phyloP scores from a whole-genome alignment of 1,140 invertebrate genomes.

The Aphidius gifuensis region DNA sequence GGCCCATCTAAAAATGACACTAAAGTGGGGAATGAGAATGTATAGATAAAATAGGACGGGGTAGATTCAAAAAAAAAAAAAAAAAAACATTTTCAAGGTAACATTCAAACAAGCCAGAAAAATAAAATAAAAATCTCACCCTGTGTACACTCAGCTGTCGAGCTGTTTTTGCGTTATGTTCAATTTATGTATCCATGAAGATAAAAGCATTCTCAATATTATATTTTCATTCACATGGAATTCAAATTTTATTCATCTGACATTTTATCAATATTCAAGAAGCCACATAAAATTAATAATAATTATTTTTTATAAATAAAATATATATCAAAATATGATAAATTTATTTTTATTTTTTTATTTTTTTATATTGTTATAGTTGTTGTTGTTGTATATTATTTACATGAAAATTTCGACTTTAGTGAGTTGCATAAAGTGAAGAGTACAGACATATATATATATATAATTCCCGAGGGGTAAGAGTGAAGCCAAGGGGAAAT shows the following conservation, averaged over 20 bases:
- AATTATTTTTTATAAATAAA: too few species aligned
- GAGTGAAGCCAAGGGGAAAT: constrained; percentile 27
- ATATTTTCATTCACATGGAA: not conserved
- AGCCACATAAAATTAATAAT: too few species aligned
- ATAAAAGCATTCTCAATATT: constrained; percentile 10
- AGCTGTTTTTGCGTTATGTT: constrained; percentile 32
- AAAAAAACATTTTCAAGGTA: constrained; percentile 17
- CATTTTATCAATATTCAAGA: too few species aligned
- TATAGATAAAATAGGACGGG: constrained; percentile 14
- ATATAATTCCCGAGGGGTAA: constrained; percentile 23
- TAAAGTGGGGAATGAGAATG: constrained; percentile 9
- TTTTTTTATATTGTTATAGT: too few species aligned
- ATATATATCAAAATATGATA: too few species aligned
- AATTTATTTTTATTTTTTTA: too few species aligned
- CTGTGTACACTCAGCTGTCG: constrained; percentile 41
- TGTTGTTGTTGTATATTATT: not conserved
- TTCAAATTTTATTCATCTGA: not conserved
- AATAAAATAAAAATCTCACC: constrained; percentile 19
- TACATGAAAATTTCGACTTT: constrained; percentile 11
- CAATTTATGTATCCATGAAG: constrained; percentile 1
- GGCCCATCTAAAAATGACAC: constrained; percentile 13
- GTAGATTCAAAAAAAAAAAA: constrained; percentile 12
- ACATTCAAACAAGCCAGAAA: not conserved
- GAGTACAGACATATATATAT: constrained; percentile 13
- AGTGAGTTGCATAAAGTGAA: constrained; percentile 15